Base-by-base conservation (phyloP, 2,797 vertebrate genomes). In the Intellagama lesueurii region DNA sequence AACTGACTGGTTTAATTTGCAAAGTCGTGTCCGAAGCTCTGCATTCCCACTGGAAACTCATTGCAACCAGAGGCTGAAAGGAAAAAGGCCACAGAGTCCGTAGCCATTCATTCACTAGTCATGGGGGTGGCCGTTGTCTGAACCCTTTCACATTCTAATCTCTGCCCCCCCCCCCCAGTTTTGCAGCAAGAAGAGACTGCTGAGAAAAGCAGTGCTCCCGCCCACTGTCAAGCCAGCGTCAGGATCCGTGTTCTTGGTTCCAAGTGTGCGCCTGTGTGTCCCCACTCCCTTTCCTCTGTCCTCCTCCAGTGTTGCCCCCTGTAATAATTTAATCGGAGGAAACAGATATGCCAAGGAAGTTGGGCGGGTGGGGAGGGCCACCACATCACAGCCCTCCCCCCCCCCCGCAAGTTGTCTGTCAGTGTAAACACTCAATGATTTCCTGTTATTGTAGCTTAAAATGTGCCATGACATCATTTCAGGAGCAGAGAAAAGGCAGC, bases 361-460 rank as follows among this genome's bases (percentile, higher is more conserved):
- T 75, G 32, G 90, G 80, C 72, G 49, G 87, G 96, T 72, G 78
- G 32, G 90, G 80, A 76, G 49, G 87, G 96, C 96, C 95, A 96
- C 95, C 95, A 95, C 93, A 95, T 94, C 94, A 95, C 91, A 93
- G 92, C 87, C 95, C 47, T 17, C 88, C 9, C 52, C 52, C 52
- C 8, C 11, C 52, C 52, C 52, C 0, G 12, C 52, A 9, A 9
- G 52, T 56, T 56, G 87, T 79, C 92, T 96, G 96, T 96, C 97
- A 96, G 96, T 94, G 94, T 96, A 97, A 98, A 97, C 95, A 97
- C 95, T 97, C 90, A 91, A 96, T 95, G 94, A 96, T 96, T 98
- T 98, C 97, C 97, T 98, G 97, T 97, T 97, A 97, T 97, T 98
- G 97, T 96, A 97, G 96, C 96, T 95, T 93, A 96, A 97, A 97